Base-by-base conservation (phyloP, 2,888 invertebrate genomes). In the Melanotus villosus region DNA sequence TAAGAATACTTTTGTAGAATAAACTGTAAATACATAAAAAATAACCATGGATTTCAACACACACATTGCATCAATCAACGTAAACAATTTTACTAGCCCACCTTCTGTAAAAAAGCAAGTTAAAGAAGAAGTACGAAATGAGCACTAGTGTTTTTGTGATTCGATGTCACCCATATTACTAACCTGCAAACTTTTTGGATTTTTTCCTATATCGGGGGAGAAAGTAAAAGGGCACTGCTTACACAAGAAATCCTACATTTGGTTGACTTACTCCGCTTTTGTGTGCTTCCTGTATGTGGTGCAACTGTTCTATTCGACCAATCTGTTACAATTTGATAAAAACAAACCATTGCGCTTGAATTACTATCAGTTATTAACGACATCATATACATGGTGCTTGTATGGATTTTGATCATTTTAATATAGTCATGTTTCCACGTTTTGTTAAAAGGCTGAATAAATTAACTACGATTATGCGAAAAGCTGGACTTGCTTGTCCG, bases 401-500 rank as follows among this genome's bases (percentile, higher is more conserved):
- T 82, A 18, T 63, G 79, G 0, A 30, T 80, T 14, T 63, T 83
- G 36, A 76, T 77, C 9, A 4, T 79, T 4, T 60, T 80, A 77
- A 77, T 68, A 68, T 82, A 2, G 68, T 76, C 7, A 77, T 81
- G 9, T 76, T 74, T 19, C 75, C 80, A 1, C 76, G 76, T 64
- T 83, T 81, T 74, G 75, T 79, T 2, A 73, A 70, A 18, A 75
- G 80, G 0, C 70, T 84, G 5, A 84, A 83, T 65, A 75, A 73
- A 7, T 73, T 81, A 2, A 59, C 68, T 0, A 68, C 71, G 16
- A 69, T 83, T n/a, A 68, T 80, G 14, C 76, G 75, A 54, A 77
- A 82, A 66, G 56, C 70, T 4, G 80, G 80, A 10, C 58, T 84
- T 2, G 79, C 81, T 2, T 85, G 85, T 56, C 76, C 78, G 23